phyloP scores from a whole-genome alignment of 2,113 vertebrate genomes.

The Oreochromis tanganicae region DNA sequence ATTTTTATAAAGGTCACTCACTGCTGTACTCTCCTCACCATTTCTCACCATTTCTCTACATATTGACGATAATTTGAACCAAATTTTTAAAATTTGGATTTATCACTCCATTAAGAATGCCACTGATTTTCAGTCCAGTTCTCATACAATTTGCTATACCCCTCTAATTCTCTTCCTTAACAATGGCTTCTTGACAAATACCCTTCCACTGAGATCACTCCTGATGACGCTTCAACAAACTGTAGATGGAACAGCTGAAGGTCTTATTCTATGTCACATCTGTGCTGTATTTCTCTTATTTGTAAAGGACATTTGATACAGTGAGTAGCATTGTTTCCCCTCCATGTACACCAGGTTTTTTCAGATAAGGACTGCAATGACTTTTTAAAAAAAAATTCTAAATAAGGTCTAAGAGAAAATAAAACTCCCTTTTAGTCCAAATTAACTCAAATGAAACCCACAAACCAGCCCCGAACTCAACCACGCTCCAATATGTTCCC shows the following conservation, averaged over 20 bases:
- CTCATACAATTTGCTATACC: not conserved
- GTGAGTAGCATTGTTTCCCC: not conserved
- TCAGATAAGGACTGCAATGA: not conserved
- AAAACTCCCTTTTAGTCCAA: not conserved
- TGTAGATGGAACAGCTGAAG: not conserved
- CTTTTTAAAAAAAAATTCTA: not conserved
- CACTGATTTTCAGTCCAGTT: not conserved
- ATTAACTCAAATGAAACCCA: not conserved
- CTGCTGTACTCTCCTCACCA: not conserved
- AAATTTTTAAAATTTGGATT: not conserved
- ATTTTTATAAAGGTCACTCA: not conserved
- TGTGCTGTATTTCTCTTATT: not conserved
- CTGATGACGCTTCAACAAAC: not conserved
- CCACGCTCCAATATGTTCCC: not conserved
- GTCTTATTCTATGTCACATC: not conserved
- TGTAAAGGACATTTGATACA: not conserved
- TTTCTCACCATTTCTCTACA: not conserved
- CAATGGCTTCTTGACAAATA: not conserved
- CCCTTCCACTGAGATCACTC: not conserved
- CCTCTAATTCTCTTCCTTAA: not conserved
- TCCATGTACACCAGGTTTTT: not conserved
- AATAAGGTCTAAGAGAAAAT: not conserved
- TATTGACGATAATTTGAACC: fast-evolving
- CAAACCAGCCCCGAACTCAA: not conserved
- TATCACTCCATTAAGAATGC: not conserved